Conservation (phyloP, 2,888 invertebrate species). For the Phaonia tiefii region DNA sequence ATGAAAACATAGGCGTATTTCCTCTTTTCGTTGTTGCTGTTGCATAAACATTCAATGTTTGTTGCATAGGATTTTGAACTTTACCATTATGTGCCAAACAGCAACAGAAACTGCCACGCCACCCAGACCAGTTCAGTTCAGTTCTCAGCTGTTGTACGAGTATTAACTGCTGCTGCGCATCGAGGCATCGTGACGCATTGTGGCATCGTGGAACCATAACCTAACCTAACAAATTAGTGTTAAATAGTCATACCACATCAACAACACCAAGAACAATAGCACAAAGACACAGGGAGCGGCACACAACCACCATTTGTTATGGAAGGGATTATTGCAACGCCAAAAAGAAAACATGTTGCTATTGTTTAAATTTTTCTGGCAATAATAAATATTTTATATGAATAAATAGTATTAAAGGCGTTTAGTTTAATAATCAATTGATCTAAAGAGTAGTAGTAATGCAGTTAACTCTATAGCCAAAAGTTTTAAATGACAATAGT, state of each 20-base stretch:
- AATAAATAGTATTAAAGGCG: too few relatives aligned
- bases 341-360: too few relatives aligned
- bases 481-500: too few relatives aligned
- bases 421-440: too few relatives aligned
- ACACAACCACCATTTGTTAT: neutral
- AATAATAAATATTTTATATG: too few relatives aligned
- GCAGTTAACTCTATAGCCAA: too few relatives aligned
- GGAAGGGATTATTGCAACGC: constrained; percentile 9
- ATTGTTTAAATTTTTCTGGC: too few relatives aligned
- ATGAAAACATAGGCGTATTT: neutral
- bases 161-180: neutral
- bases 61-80: constrained; percentile 62
- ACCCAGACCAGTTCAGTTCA: too few relatives aligned
- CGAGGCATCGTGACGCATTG: constrained; percentile 19
- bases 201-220: constrained; percentile 64
- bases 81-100: constrained; percentile 43
- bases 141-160: neutral
- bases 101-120: too few relatives aligned
- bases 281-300: neutral
- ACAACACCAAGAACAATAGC: constrained; percentile 11
- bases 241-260: constrained; percentile 28
- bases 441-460: too few relatives aligned
- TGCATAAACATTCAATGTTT: neutral
- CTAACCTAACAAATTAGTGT: constrained; percentile 63
- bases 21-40: neutral